phyloP scores from a whole-genome alignment of 2,888 invertebrate genomes.

The Silvanus unidentatus region DNA sequence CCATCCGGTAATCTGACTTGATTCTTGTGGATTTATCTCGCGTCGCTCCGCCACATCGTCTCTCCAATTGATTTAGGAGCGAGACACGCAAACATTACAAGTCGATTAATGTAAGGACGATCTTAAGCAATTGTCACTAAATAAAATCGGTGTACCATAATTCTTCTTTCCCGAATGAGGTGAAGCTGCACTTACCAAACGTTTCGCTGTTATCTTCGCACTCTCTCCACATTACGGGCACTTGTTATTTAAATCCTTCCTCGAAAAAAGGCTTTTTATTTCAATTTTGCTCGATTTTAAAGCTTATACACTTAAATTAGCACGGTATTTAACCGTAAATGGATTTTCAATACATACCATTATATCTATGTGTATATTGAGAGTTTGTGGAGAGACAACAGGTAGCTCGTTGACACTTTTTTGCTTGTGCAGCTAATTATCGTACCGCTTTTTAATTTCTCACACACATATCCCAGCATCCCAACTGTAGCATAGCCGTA shows the following conservation, averaged over 20 bases:
- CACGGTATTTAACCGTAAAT: slow-evolving; percentile 42
- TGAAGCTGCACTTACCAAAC: too few relatives aligned
- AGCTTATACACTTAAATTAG: slow-evolving; percentile 43
- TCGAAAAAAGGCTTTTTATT: slow-evolving; percentile 39
- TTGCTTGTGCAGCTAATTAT: too few relatives aligned
- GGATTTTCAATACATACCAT: slow-evolving; percentile 41
- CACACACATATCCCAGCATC: too few relatives aligned
- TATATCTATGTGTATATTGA: slow-evolving; percentile 33
- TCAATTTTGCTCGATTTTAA: slow-evolving; percentile 43
- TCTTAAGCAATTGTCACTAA: slow-evolving; percentile 15
- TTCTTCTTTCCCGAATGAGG: slow-evolving; percentile 20
- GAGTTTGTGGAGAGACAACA: slow-evolving; percentile 19
- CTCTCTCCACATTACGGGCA: slow-evolving; percentile 35
- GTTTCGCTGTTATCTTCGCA: too few relatives aligned
- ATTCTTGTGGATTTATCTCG: slow-evolving; percentile 41
- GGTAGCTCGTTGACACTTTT: slow-evolving; percentile 26
- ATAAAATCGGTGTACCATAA: slow-evolving; percentile 13
- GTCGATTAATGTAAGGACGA: slow-evolving; percentile 21
- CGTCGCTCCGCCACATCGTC: slow-evolving; percentile 39
- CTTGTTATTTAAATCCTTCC: slow-evolving; percentile 40
- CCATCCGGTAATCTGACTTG: slow-evolving; percentile 38
- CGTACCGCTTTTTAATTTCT: slow-evolving; percentile 16
- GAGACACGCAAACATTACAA: slow-evolving; percentile 21
- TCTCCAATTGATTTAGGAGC: slow-evolving; percentile 39
- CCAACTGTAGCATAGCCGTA: too few relatives aligned